These are phyloP conservation scores for Drosophila nigricruria DNA, from an alignment of 2,888 invertebrate genomes.

Conservation along the genomic window DNA sequence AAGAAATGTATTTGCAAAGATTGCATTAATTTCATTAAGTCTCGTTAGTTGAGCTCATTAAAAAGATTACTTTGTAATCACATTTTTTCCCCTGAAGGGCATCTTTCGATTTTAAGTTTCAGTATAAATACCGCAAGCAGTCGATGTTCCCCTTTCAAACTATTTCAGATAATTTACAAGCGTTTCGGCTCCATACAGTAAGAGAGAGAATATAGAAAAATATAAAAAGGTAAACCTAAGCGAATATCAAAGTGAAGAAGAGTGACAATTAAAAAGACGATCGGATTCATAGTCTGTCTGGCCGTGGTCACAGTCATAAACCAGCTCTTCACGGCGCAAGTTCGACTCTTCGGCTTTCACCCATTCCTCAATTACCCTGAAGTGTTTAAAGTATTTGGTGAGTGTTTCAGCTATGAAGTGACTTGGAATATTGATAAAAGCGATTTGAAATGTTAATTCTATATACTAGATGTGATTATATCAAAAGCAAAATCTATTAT, in stretches of 20 bases:
- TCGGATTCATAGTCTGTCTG: background rate
- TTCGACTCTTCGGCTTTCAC: background rate
- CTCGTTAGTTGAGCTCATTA: background rate
- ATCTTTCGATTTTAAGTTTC: background rate
- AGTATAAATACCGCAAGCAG: slow-evolving; percentile 27
- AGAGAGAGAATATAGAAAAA: too few relatives aligned
- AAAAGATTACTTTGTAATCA: slow-evolving; percentile 5
- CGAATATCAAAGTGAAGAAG: background rate
- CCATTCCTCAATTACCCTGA: slow-evolving; percentile 1
- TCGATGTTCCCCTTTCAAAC: slow-evolving; percentile 13
- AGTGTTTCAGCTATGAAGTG: background rate
- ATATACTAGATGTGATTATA: background rate
- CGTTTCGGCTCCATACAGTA: too few relatives aligned
- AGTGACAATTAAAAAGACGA: background rate
- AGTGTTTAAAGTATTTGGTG: slow-evolving; percentile 3
- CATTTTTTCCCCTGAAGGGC: background rate
- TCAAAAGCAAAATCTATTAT: background rate
- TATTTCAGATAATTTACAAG: background rate
- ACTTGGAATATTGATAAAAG: background rate
- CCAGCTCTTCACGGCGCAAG: background rate
- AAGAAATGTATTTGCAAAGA: background rate
- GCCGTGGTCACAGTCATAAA: background rate
- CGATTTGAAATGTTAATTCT: background rate
- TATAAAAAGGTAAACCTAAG: background rate
- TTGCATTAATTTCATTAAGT: background rate